Evolutionary conservation across 2,113 vertebrate species (phyloP), one percentile per base, ranked within the genome.

Genomic region (Platichthys flesus): DNA sequence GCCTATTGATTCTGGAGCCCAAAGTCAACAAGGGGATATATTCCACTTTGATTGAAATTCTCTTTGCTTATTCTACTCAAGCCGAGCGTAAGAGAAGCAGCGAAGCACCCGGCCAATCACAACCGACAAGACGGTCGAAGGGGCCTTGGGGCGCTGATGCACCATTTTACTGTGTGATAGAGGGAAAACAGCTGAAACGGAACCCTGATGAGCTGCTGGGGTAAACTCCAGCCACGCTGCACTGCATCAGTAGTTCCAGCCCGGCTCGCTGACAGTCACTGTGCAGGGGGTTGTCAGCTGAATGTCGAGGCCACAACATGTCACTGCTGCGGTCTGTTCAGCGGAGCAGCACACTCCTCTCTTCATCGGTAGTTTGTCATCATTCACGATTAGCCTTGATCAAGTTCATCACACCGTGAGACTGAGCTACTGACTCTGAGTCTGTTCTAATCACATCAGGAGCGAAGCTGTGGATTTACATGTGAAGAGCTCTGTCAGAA

Each of bases 41-140:
- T 92, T 89, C 85, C 68, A 82, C 82, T 85, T 85, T 89, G 89
- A 92, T 90, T 93, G 88, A 89, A 90, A 91, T 91, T 91, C 83
- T 77, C 87, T 93, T 87, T 88, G 92, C 78, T 89, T 90, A 88
- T 89, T 93, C 85, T 74, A 76, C 86, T 92, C 78, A 77, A 85
- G 79, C 79, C 61, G 74, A 71, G 82, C 77, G 67, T 67, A 76
- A 82, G 84, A 79, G 90, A 89, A 91, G 86, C 85, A 82, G 84
- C 77, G 90, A 89, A 91, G 86, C 85, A 79, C 70, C 77, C 68
- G 72, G 80, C 88, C 93, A 92, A 93, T 93, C 93, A 88, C 81
- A 86, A 85, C 80, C 58, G 88, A 92, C 85, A 85, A 78, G 82
- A 24, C 63, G 81, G 86, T 92, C 81, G 79, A 90, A 88, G 90